Percentiles rank a stretch among this genome's conserved stretches.
phyloP scores from a whole-genome alignment of 2,888 invertebrate species.

The Habroteleia sp. region DNA sequence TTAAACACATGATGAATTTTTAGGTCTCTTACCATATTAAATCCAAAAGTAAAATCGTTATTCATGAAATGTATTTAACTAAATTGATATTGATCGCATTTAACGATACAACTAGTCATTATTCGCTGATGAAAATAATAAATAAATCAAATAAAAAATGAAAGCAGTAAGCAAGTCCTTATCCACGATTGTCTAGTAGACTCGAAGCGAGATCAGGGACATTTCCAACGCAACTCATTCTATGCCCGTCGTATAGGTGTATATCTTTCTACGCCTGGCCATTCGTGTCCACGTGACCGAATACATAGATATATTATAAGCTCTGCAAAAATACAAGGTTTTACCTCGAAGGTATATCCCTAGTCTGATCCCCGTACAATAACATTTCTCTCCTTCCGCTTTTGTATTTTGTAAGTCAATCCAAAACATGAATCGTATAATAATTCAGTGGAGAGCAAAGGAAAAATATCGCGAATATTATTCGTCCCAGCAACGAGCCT shows the following conservation, averaged over 20 bases:
- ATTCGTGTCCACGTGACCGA: slow-evolving; percentile 65
- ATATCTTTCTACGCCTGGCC: slow-evolving; percentile 64
- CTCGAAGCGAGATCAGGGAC: slow-evolving; percentile 59
- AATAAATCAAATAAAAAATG: slow-evolving; percentile 64
- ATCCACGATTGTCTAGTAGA: slow-evolving; percentile 61
- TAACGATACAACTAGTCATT: slow-evolving; percentile 27
- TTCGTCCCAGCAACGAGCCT: slow-evolving; percentile 73
- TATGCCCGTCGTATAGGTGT: slow-evolving; percentile 61
- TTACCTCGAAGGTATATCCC: slow-evolving; percentile 73
- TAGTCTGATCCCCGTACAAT: slow-evolving; percentile 74
- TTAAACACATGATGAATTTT: too few species aligned
- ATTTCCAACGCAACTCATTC: slow-evolving; percentile 65
- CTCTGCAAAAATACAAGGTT: slow-evolving; percentile 74
- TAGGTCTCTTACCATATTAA: too few species aligned
- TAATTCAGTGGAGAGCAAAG: slow-evolving; percentile 79
- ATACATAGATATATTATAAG: slow-evolving; percentile 64
- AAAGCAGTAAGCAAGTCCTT: slow-evolving; percentile 62
- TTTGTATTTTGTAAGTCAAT: slow-evolving; percentile 81
- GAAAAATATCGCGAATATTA: slow-evolving; percentile 78
- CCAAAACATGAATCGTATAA: slow-evolving; percentile 81
- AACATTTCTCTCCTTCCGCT: slow-evolving; percentile 79
- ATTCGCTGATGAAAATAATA: slow-evolving; percentile 37
- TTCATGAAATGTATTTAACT: too few species aligned
- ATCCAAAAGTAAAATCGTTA: too few species aligned
- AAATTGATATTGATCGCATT: not conserved